Base-by-base conservation (phyloP, 2,888 invertebrate genomes). In the Blastobasis lacticolella region DNA sequence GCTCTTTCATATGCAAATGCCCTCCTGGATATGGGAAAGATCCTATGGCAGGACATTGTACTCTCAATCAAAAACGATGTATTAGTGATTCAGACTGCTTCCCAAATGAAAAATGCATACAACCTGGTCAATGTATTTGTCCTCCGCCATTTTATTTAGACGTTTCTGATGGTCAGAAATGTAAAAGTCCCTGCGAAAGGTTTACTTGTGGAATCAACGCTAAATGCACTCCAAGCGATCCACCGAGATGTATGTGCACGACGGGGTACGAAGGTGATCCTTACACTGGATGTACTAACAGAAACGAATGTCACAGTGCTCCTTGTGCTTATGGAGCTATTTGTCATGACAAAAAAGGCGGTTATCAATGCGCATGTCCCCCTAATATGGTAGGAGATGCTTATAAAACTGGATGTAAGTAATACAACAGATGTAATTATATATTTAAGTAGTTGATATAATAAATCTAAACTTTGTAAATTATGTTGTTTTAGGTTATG, bases 111-210 rank as follows among this genome's bases (percentile, higher is more conserved):
- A 94, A 95, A 78, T 97, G 97, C 73, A 93, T 96, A 37, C 95
- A 97, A 75, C 96, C 96, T 1, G 97, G 97, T 1, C 94, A 95
- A 79, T 97, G 97, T 70, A 91, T 96, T 10, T 97, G 97, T 71
- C 95, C 95, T 38, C 96, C 96, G 10, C 97, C 97, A 0, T 97
- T 93, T 82, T 96, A 95, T 76, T 91, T 94, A 38, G 97, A 97
- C 72, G 91, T 93, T 7, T 89, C 90, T 23, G 95, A 96, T 69
- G 93, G 92, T 41, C 95, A 95, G 73, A 93, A 94, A 73, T 97
- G 97, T 74, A 96, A 96, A 83, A 97, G 94, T 87, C 97, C 97
- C 6, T 97, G 97, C 74, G 96, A 97, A 77, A 90, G 96, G 55
- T 96, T 94, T 74, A 93, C 94, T 6, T 97, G 97, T 66, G 97